Base-by-base conservation (phyloP, 1,140 invertebrate genomes). In the Plectrocnemia conspersa region DNA sequence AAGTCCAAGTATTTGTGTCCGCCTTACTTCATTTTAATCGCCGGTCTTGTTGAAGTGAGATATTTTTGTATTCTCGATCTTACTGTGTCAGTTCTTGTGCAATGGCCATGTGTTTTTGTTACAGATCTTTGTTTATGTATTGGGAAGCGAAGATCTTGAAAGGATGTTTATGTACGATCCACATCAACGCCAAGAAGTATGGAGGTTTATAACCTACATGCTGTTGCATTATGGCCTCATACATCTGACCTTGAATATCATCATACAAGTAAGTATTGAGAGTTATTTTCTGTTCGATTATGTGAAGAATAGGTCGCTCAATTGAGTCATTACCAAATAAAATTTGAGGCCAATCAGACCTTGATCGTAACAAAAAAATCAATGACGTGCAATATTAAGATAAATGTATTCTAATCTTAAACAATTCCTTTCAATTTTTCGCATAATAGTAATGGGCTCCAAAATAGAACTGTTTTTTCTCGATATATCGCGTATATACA, bases 201-300 rank as follows among this genome's bases (percentile, higher is more conserved):
- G 87, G 87, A 77, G 90, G 59, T 89, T 82, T 65, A 63, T 88
- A 7, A 84, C 84, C 29, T 93, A 93, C 71, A 89, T 89, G 82
- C 76, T 92, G 42, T 78, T 93, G 36, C 90, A 93, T 71, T 82
- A 85, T 45, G 87, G 86, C 61, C 65, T 68, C 21, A 73, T 78
- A 54, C 82, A 84, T 66, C 66, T 84, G 44, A 74, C 71, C 13
- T 67, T 83, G 35, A 84, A 84, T 67, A 70, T 84, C 18, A 72
- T 78, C 50, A 79, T 83, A 59, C 85, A 88, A 67, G 65, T 86
- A 54, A 55, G 84, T 24, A 42, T 42, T 21, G 19, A 22, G n/a
- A n/a, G n/a, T n/a, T n/a, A n/a, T n/a, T n/a, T n/a, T n/a, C n/a
- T n/a, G n/a, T n/a, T n/a, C n/a, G n/a, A n/a, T n/a, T n/a, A n/a